Evolutionary conservation across 2,113 vertebrate genomes (phyloP).

Genomic region (Caranx melampygus): DNA sequence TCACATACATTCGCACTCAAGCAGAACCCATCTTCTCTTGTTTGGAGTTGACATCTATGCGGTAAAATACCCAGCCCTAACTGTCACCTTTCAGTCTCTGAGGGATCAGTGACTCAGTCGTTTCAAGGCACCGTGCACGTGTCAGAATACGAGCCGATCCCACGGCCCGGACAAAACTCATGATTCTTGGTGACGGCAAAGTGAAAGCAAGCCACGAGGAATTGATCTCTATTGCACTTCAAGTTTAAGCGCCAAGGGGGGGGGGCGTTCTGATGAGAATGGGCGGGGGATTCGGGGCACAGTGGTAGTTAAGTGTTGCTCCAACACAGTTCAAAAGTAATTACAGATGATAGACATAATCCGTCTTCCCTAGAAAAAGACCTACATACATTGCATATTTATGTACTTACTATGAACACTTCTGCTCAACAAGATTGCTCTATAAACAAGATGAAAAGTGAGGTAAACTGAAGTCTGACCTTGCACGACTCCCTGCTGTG

Average conservation of each 20-base stretch:
- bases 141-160: conserved; percentile 13
- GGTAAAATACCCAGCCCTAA: conserved; percentile 81
- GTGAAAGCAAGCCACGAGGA: conserved; percentile 11
- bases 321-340: conserved; percentile 41
- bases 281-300: conserved; percentile 22
- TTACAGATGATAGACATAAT: conserved; percentile 9
- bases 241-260: not conserved
- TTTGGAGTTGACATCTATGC: not conserved
- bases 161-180: not conserved
- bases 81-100: conserved; percentile 77
- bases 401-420: conserved; percentile 20
- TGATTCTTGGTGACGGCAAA: conserved; percentile 18
- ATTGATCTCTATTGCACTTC: conserved; percentile 36
- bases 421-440: conserved; percentile 25
- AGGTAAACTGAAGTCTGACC: conserved; percentile 34
- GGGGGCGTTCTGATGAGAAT: not conserved
- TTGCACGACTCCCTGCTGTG: conserved; percentile 1
- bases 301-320: conserved; percentile 35
- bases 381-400: conserved; percentile 58
- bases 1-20: not conserved
- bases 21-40: not conserved
- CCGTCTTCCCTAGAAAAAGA: conserved; percentile 24
- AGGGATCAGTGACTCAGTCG: conserved; percentile 33
- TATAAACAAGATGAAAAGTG: conserved; percentile 39
- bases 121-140: conserved; percentile 94